Base-by-base conservation (phyloP, 2,888 invertebrate species). In the Brachynemurus nebulosus region DNA sequence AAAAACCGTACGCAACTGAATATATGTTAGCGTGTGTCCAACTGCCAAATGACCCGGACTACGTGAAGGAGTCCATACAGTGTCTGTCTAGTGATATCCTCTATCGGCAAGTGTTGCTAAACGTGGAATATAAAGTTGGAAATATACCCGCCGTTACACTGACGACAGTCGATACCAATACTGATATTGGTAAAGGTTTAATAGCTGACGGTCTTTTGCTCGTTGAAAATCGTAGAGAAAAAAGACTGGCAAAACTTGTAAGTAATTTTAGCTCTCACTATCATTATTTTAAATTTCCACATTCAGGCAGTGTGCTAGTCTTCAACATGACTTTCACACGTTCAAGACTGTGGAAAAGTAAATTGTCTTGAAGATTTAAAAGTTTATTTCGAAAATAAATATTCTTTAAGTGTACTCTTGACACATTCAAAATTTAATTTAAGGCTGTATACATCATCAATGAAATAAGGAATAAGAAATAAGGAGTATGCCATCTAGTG, bases 1-100 rank as follows among this genome's bases (percentile, higher is more conserved):
- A 90, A 44, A 78, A 78, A 47, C 76, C 86, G 35, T 88, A 79
- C 59, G 96, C 93, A 1, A 76, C 74, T n/a, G 92, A 95, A 61
- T 93, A 88, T 60, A 68, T 70, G 2, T 69, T 98, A 47, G 91
- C 92, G 21, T 83, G 89, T 59, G 78, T 90, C 21, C 70, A 75
- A 55, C 74, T 92, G 59, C 92, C 95, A 6, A 34, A 11, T 11
- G 96, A 97, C 65, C 83, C 86, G 30, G 95, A 96, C 50, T 86
- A 84, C 57, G 74, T 77, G 50, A 72, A 76, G 21, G 78, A 85
- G 53, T 89, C 91, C 0, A 66, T 83, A 23, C 70, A 76, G 47
- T 75, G 73, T 2, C 72, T 88, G 54, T 71, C 67, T 20, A 60
- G 70, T 11, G 76, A 77, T 54, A 67, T 75, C 6, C 69, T 80